phyloP scores from a whole-genome alignment of 2,888 invertebrate genomes.

The Drosophila flavopinicola region DNA sequence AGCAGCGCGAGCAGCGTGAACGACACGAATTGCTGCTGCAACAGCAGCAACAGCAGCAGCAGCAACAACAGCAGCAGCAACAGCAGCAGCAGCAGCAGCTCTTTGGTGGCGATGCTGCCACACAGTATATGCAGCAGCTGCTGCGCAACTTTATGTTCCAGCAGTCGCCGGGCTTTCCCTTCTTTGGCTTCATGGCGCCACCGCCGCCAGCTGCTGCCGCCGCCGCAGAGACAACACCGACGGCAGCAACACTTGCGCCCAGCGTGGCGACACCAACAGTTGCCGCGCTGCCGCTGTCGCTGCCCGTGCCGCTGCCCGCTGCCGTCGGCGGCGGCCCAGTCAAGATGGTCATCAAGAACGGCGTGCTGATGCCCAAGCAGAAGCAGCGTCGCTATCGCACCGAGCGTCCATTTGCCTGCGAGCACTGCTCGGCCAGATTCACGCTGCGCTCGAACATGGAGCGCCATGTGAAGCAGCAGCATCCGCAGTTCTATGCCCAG shows the following conservation, averaged over 20 bases:
- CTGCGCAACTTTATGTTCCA: conserved; percentile 87
- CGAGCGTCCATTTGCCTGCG: conserved; percentile 95
- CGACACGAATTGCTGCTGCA: conserved; percentile 38
- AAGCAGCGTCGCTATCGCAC: conserved; percentile 95
- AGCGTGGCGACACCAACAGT: conserved; percentile 40
- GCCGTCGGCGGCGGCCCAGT: conserved; percentile 86
- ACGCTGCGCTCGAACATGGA: conserved; percentile 98
- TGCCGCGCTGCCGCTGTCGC: conserved; percentile 39
- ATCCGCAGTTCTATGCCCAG: conserved; percentile 95
- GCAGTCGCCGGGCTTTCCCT: conserved; percentile 87
- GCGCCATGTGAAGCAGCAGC: conserved; percentile 96
- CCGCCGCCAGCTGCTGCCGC: conserved; percentile 11
- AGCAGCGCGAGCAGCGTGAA: conserved; percentile 7
- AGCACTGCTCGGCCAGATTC: conserved; percentile 95
- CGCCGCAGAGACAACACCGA: conserved; percentile 7
- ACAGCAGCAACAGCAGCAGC: conserved; percentile 85
- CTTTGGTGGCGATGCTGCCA: conserved; percentile 84
- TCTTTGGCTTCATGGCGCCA: conserved; percentile 72
- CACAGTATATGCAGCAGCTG: conserved; percentile 86
- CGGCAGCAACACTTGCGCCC: conserved; percentile 18
- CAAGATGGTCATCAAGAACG: conserved; percentile 96
- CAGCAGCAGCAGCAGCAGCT: conserved; percentile 87
- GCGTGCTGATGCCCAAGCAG: conserved; percentile 95
- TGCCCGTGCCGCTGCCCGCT: conserved; percentile 43
- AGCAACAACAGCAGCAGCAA: conserved; percentile 37